A percentile compares a stretch with the other conserved stretches of the same genome.
Conservation (phyloP, 2,113 vertebrate genomes). For the Bostrychus sinensis region DNA sequence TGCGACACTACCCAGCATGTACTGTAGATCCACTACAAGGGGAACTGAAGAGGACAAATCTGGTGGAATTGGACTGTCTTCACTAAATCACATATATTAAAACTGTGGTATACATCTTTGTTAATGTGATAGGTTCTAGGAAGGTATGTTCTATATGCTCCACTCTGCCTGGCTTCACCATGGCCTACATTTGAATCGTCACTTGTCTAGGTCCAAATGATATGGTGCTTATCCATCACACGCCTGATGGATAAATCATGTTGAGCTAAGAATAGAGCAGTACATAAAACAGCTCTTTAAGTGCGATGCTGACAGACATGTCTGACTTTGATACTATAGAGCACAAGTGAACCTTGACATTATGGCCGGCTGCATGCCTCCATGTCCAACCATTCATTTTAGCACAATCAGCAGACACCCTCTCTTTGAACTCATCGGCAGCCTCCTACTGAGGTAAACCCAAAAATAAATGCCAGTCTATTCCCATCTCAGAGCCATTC, state of each 20-base stretch:
- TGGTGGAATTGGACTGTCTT: neutral
- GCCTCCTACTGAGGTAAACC: slow-evolving; percentile 43
- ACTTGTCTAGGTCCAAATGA: slow-evolving; percentile 1
- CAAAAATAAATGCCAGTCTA: slow-evolving; percentile 56
- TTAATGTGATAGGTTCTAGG: neutral
- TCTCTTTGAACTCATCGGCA: slow-evolving; percentile 61
- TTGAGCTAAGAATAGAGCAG: slow-evolving; percentile 8
- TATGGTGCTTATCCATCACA: slow-evolving; percentile 19
- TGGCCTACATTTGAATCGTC: neutral
- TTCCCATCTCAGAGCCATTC: slow-evolving; percentile 26
- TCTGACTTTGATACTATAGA: slow-evolving; percentile 54
- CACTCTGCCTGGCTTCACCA: too few relatives aligned
- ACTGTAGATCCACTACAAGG: neutral
- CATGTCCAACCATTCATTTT: slow-evolving; percentile 64
- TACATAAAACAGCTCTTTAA: slow-evolving; percentile 31
- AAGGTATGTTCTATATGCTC: neutral
- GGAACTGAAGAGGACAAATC: too few relatives aligned
- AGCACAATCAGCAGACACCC: slow-evolving; percentile 69
- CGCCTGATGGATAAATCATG: slow-evolving; percentile 30
- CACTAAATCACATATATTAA: neutral
- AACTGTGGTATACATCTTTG: neutral
- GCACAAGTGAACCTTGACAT: slow-evolving; percentile 59
- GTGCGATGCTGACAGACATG: slow-evolving; percentile 20
- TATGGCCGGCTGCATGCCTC: slow-evolving; percentile 42
- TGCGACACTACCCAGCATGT: neutral